Percentiles rank a stretch among this genome's conserved stretches.
Conservation (phyloP, 2,113 vertebrate species). For the Baryphthengus martii region DNA sequence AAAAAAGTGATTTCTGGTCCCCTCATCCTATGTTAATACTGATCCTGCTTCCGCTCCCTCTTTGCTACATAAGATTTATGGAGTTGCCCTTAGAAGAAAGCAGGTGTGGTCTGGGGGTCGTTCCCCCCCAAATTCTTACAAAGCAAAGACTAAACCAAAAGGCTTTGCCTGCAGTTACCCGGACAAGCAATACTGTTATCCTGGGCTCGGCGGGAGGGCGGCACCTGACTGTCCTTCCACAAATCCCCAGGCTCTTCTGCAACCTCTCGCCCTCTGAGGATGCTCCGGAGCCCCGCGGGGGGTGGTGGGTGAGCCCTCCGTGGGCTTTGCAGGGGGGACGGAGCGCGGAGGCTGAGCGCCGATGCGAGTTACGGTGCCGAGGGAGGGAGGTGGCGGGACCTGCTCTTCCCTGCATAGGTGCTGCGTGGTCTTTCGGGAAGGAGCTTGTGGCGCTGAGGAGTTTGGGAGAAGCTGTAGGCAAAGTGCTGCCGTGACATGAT, state of each 20-base stretch:
- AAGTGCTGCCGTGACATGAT: constrained; percentile 30
- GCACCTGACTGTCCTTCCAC: not conserved
- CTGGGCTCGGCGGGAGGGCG: not conserved
- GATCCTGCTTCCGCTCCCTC: constrained; percentile 5
- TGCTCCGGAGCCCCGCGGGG: not conserved
- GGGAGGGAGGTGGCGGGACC: not conserved
- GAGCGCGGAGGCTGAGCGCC: not conserved
- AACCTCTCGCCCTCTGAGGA: not conserved
- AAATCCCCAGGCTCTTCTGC: not conserved
- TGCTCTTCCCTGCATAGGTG: constrained; percentile 21
- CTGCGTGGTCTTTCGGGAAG: constrained; percentile 26
- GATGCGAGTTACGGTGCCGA: accelerated
- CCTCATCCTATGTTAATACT: not conserved
- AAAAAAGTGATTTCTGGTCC: not conserved
- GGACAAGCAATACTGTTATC: not conserved
- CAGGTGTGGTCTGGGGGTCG: not conserved
- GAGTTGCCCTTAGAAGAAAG: constrained; percentile 16
- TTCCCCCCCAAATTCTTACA: not conserved
- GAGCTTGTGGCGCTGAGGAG: not conserved
- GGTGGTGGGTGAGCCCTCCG: not conserved
- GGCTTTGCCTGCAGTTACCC: not conserved
- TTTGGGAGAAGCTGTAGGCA: not conserved
- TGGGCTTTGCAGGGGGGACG: not conserved
- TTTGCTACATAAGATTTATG: constrained; percentile 40
- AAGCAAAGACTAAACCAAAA: not conserved